Base-by-base conservation (phyloP, 2,888 invertebrate species). In the Nectonema munidae region DNA sequence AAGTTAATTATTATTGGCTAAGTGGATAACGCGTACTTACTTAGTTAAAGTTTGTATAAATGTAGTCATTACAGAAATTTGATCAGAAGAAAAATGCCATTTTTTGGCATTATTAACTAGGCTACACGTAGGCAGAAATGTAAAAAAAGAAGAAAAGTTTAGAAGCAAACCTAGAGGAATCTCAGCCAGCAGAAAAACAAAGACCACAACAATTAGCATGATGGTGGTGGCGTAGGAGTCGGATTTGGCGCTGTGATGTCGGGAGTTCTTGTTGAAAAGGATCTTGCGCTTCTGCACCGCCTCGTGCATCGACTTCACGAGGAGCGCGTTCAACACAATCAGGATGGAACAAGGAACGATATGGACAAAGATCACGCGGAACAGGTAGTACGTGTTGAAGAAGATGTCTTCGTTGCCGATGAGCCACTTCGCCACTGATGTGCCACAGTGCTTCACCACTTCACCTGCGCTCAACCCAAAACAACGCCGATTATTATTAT, bases 331-430 rank as follows among this genome's bases (percentile, higher is more conserved):
- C 38, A 79, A 63, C 15, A 74, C 69, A 1, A 79, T 73, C 34
- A 79, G 61, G 2, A 71, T 67, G 4, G 71, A 66, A 58, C 79
- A 79, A 1, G 79, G 79, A 41, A 74, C 62, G 44, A 75, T 59
- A 53, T 79, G 75, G 4, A 79, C 74, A 57, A 75, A 76, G 4
- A 77, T 56, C n/a, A 77, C 71, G 9, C 79, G 64, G 55, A 76
- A 76, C 47, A 68, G 64, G 57, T 63, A 34, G 20, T 34, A 34
- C 17, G 20, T 19, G 39, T 68, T 68, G 57, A 66, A 77, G 57
- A 75, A 79, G 3, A 68, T 57, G 52, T 72, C 65, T 42, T 45
- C 45, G 3, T 50, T 19, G 19, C 35, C 19, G 4, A 34, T 19
- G 6, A 34, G 5, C 35, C 35, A 34, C 6, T 5, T 6, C 6